A percentile compares a stretch with the other conserved stretches of the same genome.
phyloP scores from a whole-genome alignment of 2,797 vertebrate species.

The Avahi laniger region DNA sequence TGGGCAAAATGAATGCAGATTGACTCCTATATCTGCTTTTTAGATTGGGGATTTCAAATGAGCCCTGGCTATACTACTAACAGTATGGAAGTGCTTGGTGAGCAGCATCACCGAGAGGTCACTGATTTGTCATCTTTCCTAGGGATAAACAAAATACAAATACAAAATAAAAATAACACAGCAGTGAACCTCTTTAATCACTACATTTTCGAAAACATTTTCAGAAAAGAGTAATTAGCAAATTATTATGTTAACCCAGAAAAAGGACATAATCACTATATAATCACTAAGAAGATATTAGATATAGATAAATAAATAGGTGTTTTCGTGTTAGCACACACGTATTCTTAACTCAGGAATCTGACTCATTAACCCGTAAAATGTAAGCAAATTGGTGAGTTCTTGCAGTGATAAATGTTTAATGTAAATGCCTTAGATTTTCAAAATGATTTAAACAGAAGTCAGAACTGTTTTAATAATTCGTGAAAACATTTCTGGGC shows the following conservation, averaged over 20 bases:
- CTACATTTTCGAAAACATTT: constrained; percentile 31
- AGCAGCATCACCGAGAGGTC: neutral
- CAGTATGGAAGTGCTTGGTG: neutral
- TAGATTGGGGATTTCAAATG: neutral
- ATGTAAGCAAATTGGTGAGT: constrained; percentile 12
- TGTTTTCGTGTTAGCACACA: constrained; percentile 33
- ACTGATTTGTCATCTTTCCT: neutral
- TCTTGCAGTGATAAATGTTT: constrained; percentile 45
- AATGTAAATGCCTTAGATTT: constrained; percentile 38
- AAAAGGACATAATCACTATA: constrained; percentile 9
- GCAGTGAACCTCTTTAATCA: constrained; percentile 35
- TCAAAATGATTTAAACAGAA: constrained; percentile 35
- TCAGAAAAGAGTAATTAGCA: constrained; percentile 42
- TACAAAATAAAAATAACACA: constrained; percentile 8
- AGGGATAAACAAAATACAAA: constrained; percentile 4
- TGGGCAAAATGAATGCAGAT: neutral
- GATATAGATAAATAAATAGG: neutral
- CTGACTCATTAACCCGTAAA: constrained; percentile 26
- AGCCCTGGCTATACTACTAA: neutral
- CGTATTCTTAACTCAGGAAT: constrained; percentile 32
- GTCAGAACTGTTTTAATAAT: neutral
- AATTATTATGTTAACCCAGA: constrained; percentile 17
- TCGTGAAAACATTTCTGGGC: constrained; percentile 13
- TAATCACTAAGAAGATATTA: constrained; percentile 42
- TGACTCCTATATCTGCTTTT: neutral